Evolutionary conservation across 2,797 vertebrate genomes (phyloP).

Genomic region (Diceros bicornis): DNA sequence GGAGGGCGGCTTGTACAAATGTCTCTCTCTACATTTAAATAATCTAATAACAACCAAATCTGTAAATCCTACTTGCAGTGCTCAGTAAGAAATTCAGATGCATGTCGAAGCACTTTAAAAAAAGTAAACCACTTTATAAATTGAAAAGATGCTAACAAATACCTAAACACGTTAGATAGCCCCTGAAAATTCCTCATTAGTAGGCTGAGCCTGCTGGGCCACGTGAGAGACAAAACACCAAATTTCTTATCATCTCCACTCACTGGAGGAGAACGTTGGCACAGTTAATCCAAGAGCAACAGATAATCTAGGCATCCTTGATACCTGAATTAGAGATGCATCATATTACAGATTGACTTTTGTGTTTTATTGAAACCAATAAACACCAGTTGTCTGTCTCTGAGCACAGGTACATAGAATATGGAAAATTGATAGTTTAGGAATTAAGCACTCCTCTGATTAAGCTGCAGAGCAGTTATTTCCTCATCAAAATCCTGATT

Average conservation of each 20-base stretch:
- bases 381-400: slow-evolving; percentile 24
- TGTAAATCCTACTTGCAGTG: neutral
- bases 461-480: slow-evolving; percentile 48
- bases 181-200: slow-evolving; percentile 60
- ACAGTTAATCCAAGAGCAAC: slow-evolving; percentile 33
- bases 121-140: slow-evolving; percentile 53
- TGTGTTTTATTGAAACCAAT: slow-evolving; percentile 41
- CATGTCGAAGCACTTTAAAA: slow-evolving; percentile 64
- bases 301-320: slow-evolving; percentile 39
- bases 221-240: slow-evolving; percentile 56
- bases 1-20: neutral
- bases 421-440: slow-evolving; percentile 47
- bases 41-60: neutral
- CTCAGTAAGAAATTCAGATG: slow-evolving; percentile 68
- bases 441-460: slow-evolving; percentile 40
- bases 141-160: slow-evolving; percentile 49
- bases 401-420: neutral
- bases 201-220: neutral
- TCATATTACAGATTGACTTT: slow-evolving; percentile 41
- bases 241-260: slow-evolving; percentile 54
- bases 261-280: slow-evolving; percentile 41
- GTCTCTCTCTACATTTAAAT: slow-evolving; percentile 31
- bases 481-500: slow-evolving; percentile 53
- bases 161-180: neutral
- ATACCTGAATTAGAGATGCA: neutral